Evolutionary conservation across 2,113 vertebrate species (phyloP), one percentile per base, ranked within the genome.

Genomic region (Platysteira castanea): DNA sequence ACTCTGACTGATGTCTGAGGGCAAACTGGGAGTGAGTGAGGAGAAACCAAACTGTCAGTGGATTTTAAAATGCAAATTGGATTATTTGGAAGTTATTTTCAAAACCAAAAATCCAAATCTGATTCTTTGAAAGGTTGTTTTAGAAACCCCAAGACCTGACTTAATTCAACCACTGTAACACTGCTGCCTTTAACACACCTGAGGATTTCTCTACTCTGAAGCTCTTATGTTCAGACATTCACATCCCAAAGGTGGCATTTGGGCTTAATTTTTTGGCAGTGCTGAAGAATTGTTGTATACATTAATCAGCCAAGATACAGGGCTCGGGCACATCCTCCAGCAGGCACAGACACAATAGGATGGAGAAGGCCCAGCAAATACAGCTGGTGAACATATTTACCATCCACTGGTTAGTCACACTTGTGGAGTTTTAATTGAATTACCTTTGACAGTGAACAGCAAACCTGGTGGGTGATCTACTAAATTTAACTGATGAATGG

Each of bases 361-460:
- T 59, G 82, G 70, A 69, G 71, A 64, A 85, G 85, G 93, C 89
- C 44, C 83, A 65, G 92, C 63, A 57, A 56, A 59, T 75, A 97
- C 98, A 99, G 98, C 98, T 99, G 98, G 98, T 98, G 98, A 99
- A 98, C 96, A 94, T 97, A 98, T 99, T 98, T 95, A 97, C 96
- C 93, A 65, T 82, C 69, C 91, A 69, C 85, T 89, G 96, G 94
- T 99, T 98, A 98, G 98, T 99, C 98, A 99, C 98, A 99, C 98
- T 98, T 95, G 95, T 93, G 98, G 97, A 97, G 98, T 98, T 98
- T 98, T 99, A 99, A 99, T 99, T 99, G 98, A 99, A 99, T 99
- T 99, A 98, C 98, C 98, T 98, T 98, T 99, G 98, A 98, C 98
- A 99, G 98, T 97, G 89, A 98, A 95, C 98, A 97, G 96, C 97